Percentiles rank a stretch among this genome's conserved stretches.
phyloP scores from a whole-genome alignment of 92 coral and sea anemone genomes.

The Metridium senile region DNA sequence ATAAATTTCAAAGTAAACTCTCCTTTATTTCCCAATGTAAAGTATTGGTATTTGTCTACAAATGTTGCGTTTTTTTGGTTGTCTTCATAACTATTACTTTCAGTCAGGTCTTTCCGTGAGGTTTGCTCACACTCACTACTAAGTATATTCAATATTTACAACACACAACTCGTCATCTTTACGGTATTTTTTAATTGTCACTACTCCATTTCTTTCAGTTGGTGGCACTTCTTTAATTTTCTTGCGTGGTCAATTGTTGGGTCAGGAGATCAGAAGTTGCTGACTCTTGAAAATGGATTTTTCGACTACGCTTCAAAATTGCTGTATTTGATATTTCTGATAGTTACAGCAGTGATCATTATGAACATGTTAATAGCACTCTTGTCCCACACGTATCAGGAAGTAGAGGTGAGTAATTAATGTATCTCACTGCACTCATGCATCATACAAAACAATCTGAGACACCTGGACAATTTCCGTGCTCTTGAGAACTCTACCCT shows the following conservation, averaged over 20 bases:
- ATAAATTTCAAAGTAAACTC: no score
- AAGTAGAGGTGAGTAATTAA: constrained; percentile 4
- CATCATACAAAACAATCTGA: neutral
- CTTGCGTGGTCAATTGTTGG: constrained; percentile 12
- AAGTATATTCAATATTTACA: no score
- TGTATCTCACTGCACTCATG: neutral
- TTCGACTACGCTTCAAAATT: neutral
- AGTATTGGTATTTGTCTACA: neutral
- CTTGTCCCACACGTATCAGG: neutral
- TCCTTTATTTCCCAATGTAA: no score
- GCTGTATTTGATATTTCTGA: neutral
- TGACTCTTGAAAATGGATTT: neutral
- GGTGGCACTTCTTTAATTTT: constrained; percentile 6
- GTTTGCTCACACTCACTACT: neutral
- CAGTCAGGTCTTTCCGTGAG: neutral
- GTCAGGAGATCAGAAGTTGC: neutral
- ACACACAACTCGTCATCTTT: no score
- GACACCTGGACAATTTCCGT: neutral
- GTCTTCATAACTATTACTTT: neutral
- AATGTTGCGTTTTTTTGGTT: neutral
- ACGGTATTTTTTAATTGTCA: no score
- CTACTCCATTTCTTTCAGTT: no score
- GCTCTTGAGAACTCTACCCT: neutral
- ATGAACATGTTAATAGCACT: constrained; percentile 14
- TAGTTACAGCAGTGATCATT: neutral